A percentile compares a stretch with the other conserved stretches of the same genome.
Evolutionary conservation across 2,888 invertebrate species (phyloP).

Genomic region (Odontothrips loti): DNA sequence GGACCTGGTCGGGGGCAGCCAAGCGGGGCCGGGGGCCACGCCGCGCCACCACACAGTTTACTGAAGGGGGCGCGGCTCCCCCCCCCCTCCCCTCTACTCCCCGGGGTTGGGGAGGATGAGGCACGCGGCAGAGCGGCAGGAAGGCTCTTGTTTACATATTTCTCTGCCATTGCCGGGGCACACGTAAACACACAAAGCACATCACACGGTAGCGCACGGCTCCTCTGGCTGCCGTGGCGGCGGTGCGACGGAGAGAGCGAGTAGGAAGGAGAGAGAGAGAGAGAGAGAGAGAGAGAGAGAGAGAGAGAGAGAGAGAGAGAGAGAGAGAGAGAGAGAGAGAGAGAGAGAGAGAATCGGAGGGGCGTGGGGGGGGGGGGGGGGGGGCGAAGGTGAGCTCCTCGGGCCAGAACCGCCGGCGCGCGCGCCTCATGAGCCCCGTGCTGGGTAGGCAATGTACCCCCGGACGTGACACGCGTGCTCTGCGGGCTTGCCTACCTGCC

Average conservation of each 20-base stretch:
- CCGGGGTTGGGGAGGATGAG: no score
- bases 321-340: background rate
- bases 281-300: background rate
- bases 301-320: background rate
- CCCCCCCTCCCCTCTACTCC: no score
- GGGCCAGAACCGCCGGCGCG: no score
- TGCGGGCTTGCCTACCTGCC: no score
- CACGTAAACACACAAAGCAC: conserved; percentile 9
- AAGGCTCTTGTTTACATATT: conserved; percentile 22
- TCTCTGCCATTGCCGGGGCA: conserved; percentile 7
- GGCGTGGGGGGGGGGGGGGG: no score
- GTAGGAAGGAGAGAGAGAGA: background rate
- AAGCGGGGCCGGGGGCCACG: background rate
- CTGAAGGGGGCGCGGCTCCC: background rate
- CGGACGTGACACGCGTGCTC: no score
- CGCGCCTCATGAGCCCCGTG: no score
- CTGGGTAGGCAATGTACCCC: no score
- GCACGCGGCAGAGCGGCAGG: background rate
- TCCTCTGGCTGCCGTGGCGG: background rate
- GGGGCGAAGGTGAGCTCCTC: no score
- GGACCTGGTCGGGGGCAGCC: no score
- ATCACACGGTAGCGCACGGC: background rate
- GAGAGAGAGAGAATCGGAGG: background rate
- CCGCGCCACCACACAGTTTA: conserved; percentile 1
- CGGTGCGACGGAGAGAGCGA: background rate